Conservation (phyloP, 2,888 invertebrate species). For the Tridacna crocea region DNA sequence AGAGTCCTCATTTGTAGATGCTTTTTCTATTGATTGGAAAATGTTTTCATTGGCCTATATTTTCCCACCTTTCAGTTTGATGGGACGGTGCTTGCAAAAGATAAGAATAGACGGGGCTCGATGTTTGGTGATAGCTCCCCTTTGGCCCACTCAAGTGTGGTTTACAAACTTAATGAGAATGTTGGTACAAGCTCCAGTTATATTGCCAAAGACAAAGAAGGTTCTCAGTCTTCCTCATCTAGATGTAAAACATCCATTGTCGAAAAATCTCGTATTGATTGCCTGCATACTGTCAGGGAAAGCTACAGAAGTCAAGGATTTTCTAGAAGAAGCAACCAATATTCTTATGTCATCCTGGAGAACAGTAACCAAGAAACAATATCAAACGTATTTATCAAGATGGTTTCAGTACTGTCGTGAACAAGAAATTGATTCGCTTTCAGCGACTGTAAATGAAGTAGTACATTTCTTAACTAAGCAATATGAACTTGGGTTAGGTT, state of each 20-base stretch:
- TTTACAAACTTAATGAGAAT: conserved; percentile 29
- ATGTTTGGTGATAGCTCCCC: conserved; percentile 37
- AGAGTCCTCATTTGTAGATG: conserved; percentile 12
- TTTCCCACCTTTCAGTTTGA: conserved; percentile 52
- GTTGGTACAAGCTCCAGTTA: conserved; percentile 18
- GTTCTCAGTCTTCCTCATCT: conserved; percentile 14
- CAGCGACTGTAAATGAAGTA: conserved; percentile 32
- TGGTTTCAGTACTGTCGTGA: conserved; percentile 35
- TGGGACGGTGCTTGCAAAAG: conserved; percentile 30
- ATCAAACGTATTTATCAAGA: conserved; percentile 35
- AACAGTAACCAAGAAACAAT: conserved; percentile 27
- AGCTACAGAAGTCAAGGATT: conserved; percentile 31
- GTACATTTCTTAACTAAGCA: conserved; percentile 31
- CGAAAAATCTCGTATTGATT: conserved; percentile 36
- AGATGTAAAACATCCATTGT: conserved; percentile 35
- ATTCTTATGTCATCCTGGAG: conserved; percentile 15
- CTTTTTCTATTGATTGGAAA: conserved; percentile 29
- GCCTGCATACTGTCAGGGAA: conserved; percentile 45
- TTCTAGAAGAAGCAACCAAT: conserved; percentile 14
- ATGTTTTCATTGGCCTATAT: conserved; percentile 22
- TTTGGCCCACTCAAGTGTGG: conserved; percentile 49
- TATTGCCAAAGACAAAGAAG: conserved; percentile 20
- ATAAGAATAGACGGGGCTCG: conserved; percentile 37
- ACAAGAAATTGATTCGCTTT: conserved; percentile 15
- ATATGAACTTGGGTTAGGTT: conserved; percentile 28